Evolutionary conservation across 92 coral and sea anemone genomes (phyloP).

Genomic region (Parazoanthus atlanticus): DNA sequence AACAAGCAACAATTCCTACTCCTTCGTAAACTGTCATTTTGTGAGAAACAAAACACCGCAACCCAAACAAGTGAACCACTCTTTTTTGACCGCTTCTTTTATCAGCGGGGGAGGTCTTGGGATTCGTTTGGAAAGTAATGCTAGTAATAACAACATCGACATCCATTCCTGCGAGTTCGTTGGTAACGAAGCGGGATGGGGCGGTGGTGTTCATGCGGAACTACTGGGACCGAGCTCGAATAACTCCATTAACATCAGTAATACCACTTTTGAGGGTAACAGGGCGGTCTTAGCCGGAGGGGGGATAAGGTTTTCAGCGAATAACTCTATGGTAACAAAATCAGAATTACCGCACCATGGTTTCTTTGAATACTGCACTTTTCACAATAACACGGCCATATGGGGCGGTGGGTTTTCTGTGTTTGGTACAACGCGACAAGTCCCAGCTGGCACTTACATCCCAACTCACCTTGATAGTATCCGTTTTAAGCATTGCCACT

Average conservation of each 20-base stretch:
- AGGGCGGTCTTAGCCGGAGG: slow-evolving; percentile 71
- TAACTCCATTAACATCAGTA: slow-evolving; percentile 41
- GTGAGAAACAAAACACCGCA: slow-evolving; percentile 60
- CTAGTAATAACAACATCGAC: slow-evolving; percentile 59
- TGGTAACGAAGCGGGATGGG: slow-evolving; percentile 79
- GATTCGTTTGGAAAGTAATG: slow-evolving; percentile 62
- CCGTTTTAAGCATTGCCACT: slow-evolving; percentile 50
- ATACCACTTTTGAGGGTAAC: slow-evolving; percentile 52
- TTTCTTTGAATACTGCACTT: slow-evolving; percentile 41
- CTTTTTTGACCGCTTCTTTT: slow-evolving; percentile 47
- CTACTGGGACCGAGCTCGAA: slow-evolving; percentile 39
- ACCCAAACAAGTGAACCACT: not conserved
- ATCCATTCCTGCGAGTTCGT: slow-evolving; percentile 54
- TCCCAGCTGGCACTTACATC: not conserved
- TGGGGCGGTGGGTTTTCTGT: slow-evolving; percentile 76
- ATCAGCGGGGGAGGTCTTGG: slow-evolving; percentile 85
- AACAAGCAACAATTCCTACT: slow-evolving; percentile 64
- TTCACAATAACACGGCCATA: slow-evolving; percentile 50
- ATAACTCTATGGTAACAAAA: slow-evolving; percentile 17
- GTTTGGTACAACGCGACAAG: slow-evolving; percentile 60
- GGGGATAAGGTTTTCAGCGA: slow-evolving; percentile 61
- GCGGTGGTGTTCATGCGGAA: slow-evolving; percentile 77
- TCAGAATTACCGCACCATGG: slow-evolving; percentile 19
- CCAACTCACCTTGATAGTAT: slow-evolving; percentile 24
- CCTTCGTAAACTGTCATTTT: slow-evolving; percentile 61